Base-by-base conservation (phyloP, 2,113 vertebrate species). In the Sminthopsis crassicaudata region DNA sequence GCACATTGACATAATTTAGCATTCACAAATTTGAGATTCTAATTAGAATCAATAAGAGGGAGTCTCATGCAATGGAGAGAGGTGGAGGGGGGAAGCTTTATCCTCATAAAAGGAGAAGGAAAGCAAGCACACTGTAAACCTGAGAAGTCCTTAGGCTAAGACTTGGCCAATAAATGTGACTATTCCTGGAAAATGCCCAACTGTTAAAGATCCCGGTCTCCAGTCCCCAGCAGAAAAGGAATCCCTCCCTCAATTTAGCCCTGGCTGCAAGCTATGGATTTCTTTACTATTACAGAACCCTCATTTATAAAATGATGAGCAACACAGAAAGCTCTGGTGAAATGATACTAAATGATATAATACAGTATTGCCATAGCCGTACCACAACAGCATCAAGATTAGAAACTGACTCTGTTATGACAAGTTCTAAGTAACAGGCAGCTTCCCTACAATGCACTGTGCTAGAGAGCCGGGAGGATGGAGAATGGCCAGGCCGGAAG, bases 231-330 rank as follows among this genome's bases (percentile, higher is more conserved):
- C 90, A 97, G 97, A 98, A 98, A 98, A 67, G 60, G 91, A 98
- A 98, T 93, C 48, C 95, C 91, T 97, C 91, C 48, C 97, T 98
- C 97, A 98, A 96, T 98, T 98, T 97, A 98, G 93, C 94, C 93
- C 92, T 95, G 10, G 52, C 84, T 95, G 95, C 76, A 94, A 97
- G 94, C 92, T 94, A 97, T 89, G 95, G 98, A 98, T 97, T 98
- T 96, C 92, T 55, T 93, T 96, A 97, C 90, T 92, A 96, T 93
- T 96, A 96, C 90, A 98, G 92, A 98, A 96, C 0, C 96, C 91
- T 94, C 97, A 98, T 98, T 98, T 98, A 91, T 96, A 98, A 97
- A 98, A 95, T 95, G 95, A 97, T 97, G 93, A 98, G 96, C 53
- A 97, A 98, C 94, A 96, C 36, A 96, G 95, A 96, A 97, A 97